Percentiles rank a stretch among this genome's conserved stretches.
phyloP scores from a whole-genome alignment of 2,797 vertebrate genomes.

The Fringilla coelebs region DNA sequence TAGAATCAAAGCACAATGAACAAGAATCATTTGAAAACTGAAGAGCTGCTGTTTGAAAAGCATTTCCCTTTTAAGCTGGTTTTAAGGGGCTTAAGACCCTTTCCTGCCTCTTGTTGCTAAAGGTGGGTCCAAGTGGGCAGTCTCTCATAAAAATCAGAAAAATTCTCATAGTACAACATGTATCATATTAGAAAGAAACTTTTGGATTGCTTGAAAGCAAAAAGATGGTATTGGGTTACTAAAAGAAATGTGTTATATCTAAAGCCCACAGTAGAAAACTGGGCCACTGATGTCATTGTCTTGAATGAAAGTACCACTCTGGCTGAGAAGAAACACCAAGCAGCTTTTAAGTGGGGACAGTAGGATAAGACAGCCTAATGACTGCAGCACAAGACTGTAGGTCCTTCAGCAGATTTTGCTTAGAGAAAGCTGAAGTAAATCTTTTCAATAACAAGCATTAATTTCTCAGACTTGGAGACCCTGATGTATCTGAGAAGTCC shows the following conservation, averaged over 20 bases:
- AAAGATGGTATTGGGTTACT: background rate
- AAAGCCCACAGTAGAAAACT: background rate
- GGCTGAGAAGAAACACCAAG: background rate
- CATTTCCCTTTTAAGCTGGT: conserved; percentile 32
- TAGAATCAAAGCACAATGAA: conserved; percentile 42
- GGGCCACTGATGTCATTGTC: background rate
- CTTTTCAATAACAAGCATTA: background rate
- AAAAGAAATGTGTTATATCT: background rate
- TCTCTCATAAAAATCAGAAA: background rate
- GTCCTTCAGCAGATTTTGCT: background rate
- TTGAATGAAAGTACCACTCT: background rate
- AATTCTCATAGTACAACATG: background rate
- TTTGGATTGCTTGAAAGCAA: background rate
- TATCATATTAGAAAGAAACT: background rate
- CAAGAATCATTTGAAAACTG: conserved; percentile 11
- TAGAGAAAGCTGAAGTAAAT: background rate
- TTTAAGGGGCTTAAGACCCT: conserved; percentile 2
- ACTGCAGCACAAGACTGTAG: background rate
- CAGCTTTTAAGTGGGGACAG: background rate
- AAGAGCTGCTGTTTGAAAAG: conserved; percentile 38
- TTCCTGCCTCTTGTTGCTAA: background rate
- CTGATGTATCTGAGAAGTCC: background rate
- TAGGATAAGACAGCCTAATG: background rate
- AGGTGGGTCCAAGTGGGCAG: background rate
- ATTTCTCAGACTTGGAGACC: background rate